Conservation (phyloP, 2,888 invertebrate species). For the Cosmopolites sordidus region DNA sequence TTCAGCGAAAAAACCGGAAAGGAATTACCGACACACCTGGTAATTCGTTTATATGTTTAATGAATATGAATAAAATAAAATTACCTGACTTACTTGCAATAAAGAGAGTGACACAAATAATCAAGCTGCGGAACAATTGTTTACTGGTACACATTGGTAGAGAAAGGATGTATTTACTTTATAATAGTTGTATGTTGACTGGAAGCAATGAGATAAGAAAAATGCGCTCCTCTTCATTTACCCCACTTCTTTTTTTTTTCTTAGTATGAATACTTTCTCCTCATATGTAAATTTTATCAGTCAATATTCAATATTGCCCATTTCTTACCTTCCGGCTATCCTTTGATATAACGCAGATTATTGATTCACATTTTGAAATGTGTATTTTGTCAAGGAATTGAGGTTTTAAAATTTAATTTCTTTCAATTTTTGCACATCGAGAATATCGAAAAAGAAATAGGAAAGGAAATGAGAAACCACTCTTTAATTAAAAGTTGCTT, state of each 20-base stretch:
- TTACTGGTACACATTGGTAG: too few species aligned
- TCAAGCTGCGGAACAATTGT: too few species aligned
- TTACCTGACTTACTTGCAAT: background rate
- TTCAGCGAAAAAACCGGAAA: too few species aligned
- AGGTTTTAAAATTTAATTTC: too few species aligned
- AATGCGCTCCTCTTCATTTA: constrained; percentile 11
- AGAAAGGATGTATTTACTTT: background rate
- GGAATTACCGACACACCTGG: too few species aligned
- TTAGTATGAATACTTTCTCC: constrained; percentile 9
- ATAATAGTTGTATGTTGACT: constrained; percentile 2
- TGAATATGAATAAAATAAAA: background rate
- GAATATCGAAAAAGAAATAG: too few species aligned
- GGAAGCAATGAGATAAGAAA: constrained; percentile 10
- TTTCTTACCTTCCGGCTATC: constrained; percentile 1
- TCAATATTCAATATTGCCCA: constrained; percentile 5
- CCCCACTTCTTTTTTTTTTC: constrained; percentile 11
- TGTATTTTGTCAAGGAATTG: too few species aligned
- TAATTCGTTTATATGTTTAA: background rate
- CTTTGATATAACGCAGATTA: too few species aligned
- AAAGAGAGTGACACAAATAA: background rate
- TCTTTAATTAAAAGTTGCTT: background rate
- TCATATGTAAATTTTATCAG: constrained; percentile 5
- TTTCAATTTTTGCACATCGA: too few species aligned
- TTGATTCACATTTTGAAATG: too few species aligned
- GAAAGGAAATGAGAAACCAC: too few species aligned